These are phyloP conservation scores for Achatina immaculata DNA, from an alignment of 1,140 invertebrate genomes.

Conservation along the genomic window DNA sequence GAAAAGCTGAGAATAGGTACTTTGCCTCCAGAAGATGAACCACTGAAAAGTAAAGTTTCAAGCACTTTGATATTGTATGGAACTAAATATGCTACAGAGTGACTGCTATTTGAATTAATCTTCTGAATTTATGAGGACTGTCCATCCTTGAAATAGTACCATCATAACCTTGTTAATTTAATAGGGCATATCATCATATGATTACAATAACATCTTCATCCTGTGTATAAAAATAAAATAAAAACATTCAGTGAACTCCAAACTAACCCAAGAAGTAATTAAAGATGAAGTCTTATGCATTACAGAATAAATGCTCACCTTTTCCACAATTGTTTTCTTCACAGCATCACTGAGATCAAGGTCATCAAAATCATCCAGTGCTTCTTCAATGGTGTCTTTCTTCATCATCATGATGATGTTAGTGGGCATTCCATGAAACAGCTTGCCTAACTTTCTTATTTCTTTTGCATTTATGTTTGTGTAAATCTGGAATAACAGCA, in stretches of 20 bases:
- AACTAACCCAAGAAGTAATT: background rate
- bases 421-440: conserved; percentile 31
- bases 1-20: no score
- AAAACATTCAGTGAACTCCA: background rate
- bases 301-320: conserved; percentile 1
- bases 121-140: no score
- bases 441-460: conserved; percentile 26
- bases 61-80: no score
- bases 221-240: background rate
- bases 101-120: no score
- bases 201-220: background rate
- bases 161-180: no score
- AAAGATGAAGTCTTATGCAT: background rate
- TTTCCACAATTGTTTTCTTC: conserved; percentile 23
- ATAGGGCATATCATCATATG: background rate
- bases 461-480: background rate
- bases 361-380: conserved; percentile 35
- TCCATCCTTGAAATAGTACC: no score
- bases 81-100: no score
- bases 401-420: conserved; percentile 32
- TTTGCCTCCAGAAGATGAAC: no score
- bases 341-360: conserved; percentile 36
- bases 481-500: background rate
- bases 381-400: conserved; percentile 18
- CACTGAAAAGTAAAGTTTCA: no score